Base-by-base conservation (phyloP, 2,797 vertebrate species). In the Malacoraja senta region DNA sequence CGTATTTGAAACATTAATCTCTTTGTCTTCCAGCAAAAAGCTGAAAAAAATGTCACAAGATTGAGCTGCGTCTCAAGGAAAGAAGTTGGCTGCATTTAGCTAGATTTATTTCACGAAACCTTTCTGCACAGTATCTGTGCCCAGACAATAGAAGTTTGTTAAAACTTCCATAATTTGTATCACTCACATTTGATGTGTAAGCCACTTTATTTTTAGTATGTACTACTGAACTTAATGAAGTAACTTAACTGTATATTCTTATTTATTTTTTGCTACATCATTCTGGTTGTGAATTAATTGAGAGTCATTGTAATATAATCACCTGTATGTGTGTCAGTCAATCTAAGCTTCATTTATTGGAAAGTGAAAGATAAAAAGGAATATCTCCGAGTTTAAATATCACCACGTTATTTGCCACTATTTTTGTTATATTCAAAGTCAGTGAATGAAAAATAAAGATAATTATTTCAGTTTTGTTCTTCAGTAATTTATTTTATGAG, bases 21-120 rank as follows among this genome's bases (percentile, higher is more conserved):
- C 58, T 29, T 92, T 74, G 13, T 76, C 10, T 53, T 53, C 29
- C 90, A 92, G 90, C 90, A 92, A 92, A 92, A 92, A 72, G 13
- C 26, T 92, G 90, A 6, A 92, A 53, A 38, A 74, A 44, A n/a
- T 92, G 90, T 74, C 71, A 15, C 26, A 53, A 53, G 32, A 53
- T 21, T 92, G 71, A 92, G 68, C 63, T 21, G 12, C 90, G 76
- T 3, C 38, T 92, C 10, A 7, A 76, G 35, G 58, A 76, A 24
- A 29, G 26, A 44, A 53, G n/a, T 71, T 38, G 53, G 12, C 63
- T 88, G 84, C 19, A 19, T 35, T 53, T 7, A 68, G 26, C 24
- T 58, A 24, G 24, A 76, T 92, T 76, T 29, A 26, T 92, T 44
- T 53, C 17, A 35, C 38, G n/a, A 76, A 76, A 19, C 38, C 35